A percentile compares a stretch with the other conserved stretches of the same genome.
Conservation (phyloP, 2,113 vertebrate species). For the human region GRCh38 chr13:51752001-51752500, state of each 20-base stretch:
- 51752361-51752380: not conserved
- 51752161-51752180: not conserved
- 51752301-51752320: conserved; percentile 70
- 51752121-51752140: conserved; percentile 37
- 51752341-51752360: conserved; percentile 46
- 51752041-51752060: not conserved
- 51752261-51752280: conserved; percentile 21
- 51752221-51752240: conserved; percentile 56
- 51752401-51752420: not conserved
- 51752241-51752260: conserved; percentile 70
- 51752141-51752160: conserved; percentile 47
- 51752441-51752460: not conserved
- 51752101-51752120: conserved; percentile 51
- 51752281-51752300: conserved; percentile 66
- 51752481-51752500: not conserved
- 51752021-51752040: conserved; percentile 35
- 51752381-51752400: not conserved
- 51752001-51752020: conserved; percentile 34
- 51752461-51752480: not conserved
- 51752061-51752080: conserved; percentile 28
- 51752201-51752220: conserved; percentile 54
- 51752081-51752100: conserved; percentile 47
- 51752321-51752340: not conserved
- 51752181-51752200: not conserved
- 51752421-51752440: rapidly evolving